Evolutionary conservation across 2,888 invertebrate species (phyloP), one percentile per base, ranked within the genome.

Genomic region (Hydriomena furcata): DNA sequence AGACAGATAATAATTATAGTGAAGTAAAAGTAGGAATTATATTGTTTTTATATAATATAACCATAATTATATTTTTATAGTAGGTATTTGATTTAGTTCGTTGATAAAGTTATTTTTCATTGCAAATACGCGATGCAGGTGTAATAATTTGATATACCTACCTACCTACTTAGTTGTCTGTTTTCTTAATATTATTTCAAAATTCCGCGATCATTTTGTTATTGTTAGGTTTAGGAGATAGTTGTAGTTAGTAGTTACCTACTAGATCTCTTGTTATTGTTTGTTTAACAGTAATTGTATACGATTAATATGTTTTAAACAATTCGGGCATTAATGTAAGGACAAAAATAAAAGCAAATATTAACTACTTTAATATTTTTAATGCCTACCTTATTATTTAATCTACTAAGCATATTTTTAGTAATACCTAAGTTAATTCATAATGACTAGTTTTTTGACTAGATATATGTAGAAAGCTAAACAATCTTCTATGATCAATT

Each of bases 201-300:
- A 17, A 17, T 17, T 17, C 17, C 17, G 10, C 10, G 27, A n/a
- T 21, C 7, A 23, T 44, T n/a, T n/a, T 44, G 51, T 41, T 51
- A 50, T 40, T 35, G 28, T 45, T 37, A 10, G 5, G 7, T 42
- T 46, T 49, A 43, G 38, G 57, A 55, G 56, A 58, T 55, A 60
- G 43, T 58, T 48, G 41, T 56, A 46, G 28, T 30, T 49, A 49
- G 35, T 47, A n/a, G n/a, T n/a, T n/a, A n/a, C n/a, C n/a, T n/a
- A 47, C 48, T 60, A 62, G 55, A 60, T 62, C 55, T 60, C 60
- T 56, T 47, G 37, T 55, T 43, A 38, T 11, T 12, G 11, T 13
- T 35, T 52, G 8, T 35, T 34, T 21, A 21, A 21, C 21, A 20
- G 5, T 27, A 8, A 3, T 3, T 27, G 8, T 27, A n/a, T 27